A percentile compares a stretch with the other conserved stretches of the same genome.
These are phyloP conservation scores for Laspeyria flexula DNA, from an alignment of 2,888 invertebrate species.

Conservation along the genomic window DNA sequence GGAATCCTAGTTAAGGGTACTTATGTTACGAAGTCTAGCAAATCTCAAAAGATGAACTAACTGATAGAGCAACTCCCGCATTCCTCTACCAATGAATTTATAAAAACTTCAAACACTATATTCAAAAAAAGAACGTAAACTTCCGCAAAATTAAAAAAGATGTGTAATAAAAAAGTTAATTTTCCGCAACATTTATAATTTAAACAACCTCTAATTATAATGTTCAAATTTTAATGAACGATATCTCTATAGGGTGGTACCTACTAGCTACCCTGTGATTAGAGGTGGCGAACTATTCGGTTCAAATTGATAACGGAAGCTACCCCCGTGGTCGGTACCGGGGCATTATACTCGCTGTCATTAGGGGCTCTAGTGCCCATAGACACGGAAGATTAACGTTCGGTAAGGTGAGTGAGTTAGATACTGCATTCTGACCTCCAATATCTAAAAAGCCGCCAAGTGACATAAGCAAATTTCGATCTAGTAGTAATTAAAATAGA, in stretches of 20 bases:
- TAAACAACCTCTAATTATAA: slow-evolving; percentile 34
- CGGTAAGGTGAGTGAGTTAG: slow-evolving; percentile 31
- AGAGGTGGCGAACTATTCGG: slow-evolving; percentile 64
- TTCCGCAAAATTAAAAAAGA: slow-evolving; percentile 4
- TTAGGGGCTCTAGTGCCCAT: slow-evolving; percentile 60
- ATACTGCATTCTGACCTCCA: background rate
- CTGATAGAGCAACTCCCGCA: too few species aligned
- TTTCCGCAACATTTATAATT: slow-evolving; percentile 15
- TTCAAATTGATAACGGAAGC: slow-evolving; percentile 68
- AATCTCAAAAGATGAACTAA: too few species aligned
- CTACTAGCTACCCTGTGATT: slow-evolving; percentile 55
- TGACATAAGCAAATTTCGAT: too few species aligned
- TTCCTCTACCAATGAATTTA: too few species aligned
- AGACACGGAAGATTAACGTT: slow-evolving; percentile 46
- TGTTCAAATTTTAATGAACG: slow-evolving; percentile 47
- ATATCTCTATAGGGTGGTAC: slow-evolving; percentile 46
- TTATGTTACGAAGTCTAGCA: too few species aligned
- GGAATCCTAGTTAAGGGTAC: too few species aligned
- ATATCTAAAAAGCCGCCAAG: too few species aligned
- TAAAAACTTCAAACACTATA: background rate
- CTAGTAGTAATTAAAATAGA: too few species aligned
- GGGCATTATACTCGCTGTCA: slow-evolving; percentile 55
- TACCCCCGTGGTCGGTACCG: slow-evolving; percentile 44
- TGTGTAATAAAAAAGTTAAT: background rate
- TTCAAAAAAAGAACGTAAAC: background rate